Base-by-base conservation (phyloP, 2,888 invertebrate species). In the Phengaris alcon region DNA sequence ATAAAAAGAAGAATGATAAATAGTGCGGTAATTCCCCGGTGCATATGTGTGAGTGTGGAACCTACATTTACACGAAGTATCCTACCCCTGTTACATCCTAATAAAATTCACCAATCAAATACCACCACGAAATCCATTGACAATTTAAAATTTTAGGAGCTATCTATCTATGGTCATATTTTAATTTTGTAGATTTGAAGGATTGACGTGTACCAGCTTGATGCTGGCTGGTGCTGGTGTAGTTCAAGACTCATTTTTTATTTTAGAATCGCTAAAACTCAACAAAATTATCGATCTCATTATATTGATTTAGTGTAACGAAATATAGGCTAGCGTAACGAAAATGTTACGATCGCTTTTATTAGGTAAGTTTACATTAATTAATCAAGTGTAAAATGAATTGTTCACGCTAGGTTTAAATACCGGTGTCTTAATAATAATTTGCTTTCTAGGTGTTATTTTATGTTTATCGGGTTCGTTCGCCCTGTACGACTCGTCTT, bases 401-500 rank as follows among this genome's bases (percentile, higher is more conserved):
- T 76, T 70, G 76, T 82, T 80, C 78, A 79, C 76, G 79, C 79
- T 80, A 77, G 75, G 44, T 70, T 70, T 70, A n/a, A 13, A 6
- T 72, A 35, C 72, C 72, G 72, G 72, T 72, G 35, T n/a, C 44
- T 54, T 72, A 54, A 72, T 54, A 72, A 35, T 35, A 75, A 75
- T 54, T 77, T 78, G 59, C 76, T 78, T 82, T 80, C 78, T 64
- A 93, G 93, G 92, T 84, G 80, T 93, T 84, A 85, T 92, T 82
- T 79, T 93, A 52, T 85, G 85, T 78, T 84, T 86, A 74, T 84
- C 84, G 75, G 88, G 90, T 76, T 84, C 91, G 7, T 86, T 84
- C 75, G 93, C 88, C 64, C 89, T 97, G 73, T 97, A 97, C 83
- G 94, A 96, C 12, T 93, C 96, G 0, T 93, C 93, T 44, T 96